These are phyloP conservation scores for Acleris holmiana DNA, from an alignment of 2,888 invertebrate genomes.

Conservation along the genomic window DNA sequence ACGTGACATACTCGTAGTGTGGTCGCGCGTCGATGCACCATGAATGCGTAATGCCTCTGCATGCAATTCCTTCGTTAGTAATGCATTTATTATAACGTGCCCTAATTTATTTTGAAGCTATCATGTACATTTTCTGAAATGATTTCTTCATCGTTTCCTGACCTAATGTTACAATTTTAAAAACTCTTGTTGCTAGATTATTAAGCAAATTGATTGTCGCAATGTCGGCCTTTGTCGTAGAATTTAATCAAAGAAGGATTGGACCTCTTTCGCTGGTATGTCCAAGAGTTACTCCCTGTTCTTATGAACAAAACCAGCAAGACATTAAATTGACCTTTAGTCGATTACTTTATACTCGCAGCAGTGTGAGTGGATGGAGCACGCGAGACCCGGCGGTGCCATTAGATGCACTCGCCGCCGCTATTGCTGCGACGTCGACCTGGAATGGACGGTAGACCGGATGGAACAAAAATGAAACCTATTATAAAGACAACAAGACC, in stretches of 20 bases:
- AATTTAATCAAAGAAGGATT: too few species aligned
- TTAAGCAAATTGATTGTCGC: too few species aligned
- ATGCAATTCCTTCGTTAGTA: conserved; percentile 13
- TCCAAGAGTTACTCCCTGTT: neutral
- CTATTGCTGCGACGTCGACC: neutral
- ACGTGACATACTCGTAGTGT: conserved; percentile 23
- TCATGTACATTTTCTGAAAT: too few species aligned
- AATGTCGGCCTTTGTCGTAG: too few species aligned
- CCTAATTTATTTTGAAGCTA: neutral
- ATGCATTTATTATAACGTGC: neutral
- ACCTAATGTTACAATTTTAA: too few species aligned
- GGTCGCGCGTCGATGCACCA: conserved; percentile 11
- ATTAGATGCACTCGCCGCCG: conserved; percentile 47
- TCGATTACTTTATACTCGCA: conserved; percentile 23
- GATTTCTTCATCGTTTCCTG: too few species aligned
- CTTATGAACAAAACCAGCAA: conserved; percentile 6
- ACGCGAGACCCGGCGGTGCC: conserved; percentile 45
- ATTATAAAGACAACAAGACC: too few species aligned
- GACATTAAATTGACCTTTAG: conserved; percentile 14
- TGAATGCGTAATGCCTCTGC: conserved; percentile 19
- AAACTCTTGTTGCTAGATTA: too few species aligned
- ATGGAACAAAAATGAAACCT: too few species aligned
- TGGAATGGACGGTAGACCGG: too few species aligned
- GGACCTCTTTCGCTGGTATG: too few species aligned
- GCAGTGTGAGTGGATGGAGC: conserved; percentile 40